phyloP scores from a whole-genome alignment of 2,888 invertebrate genomes.

The Drosophila macrospina region DNA sequence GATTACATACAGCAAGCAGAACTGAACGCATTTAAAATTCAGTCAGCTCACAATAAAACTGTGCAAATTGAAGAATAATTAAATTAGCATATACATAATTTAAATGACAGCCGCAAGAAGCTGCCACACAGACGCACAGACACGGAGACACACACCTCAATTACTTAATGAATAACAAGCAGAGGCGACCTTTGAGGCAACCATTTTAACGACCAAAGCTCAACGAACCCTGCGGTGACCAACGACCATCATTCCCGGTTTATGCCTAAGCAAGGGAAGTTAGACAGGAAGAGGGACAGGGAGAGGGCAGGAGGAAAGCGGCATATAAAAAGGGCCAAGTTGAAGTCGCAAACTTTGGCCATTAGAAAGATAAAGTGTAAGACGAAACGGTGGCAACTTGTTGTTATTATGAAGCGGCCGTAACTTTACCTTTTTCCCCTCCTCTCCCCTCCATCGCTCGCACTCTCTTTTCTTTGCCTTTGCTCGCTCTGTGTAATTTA shows the following conservation, averaged over 20 bases:
- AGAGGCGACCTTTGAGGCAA: conserved; percentile 33
- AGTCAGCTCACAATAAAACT: conserved; percentile 49
- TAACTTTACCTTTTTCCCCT: conserved; percentile 28
- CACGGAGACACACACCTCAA: conserved; percentile 58
- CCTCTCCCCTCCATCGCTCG: not conserved
- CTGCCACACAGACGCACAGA: not conserved
- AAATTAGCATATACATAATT: conserved; percentile 75
- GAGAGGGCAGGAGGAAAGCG: too few relatives aligned
- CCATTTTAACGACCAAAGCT: conserved; percentile 62
- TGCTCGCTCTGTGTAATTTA: conserved; percentile 64
- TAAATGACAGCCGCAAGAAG: conserved; percentile 57
- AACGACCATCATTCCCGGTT: conserved; percentile 8
- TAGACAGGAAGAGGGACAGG: not conserved
- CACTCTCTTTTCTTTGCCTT: not conserved
- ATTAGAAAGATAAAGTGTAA: conserved; percentile 68
- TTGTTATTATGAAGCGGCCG: conserved; percentile 54
- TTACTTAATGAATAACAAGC: conserved; percentile 75
- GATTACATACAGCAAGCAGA: conserved; percentile 45
- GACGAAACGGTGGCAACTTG: conserved; percentile 46
- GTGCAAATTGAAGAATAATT: conserved; percentile 74
- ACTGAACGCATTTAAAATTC: conserved; percentile 23
- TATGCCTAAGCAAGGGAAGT: not conserved
- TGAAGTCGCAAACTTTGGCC: conserved; percentile 64
- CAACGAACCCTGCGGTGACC: conserved; percentile 46
- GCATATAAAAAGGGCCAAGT: conserved; percentile 45